phyloP scores from a whole-genome alignment of 1,140 invertebrate species.

The Lordiphosa stackelbergi region DNA sequence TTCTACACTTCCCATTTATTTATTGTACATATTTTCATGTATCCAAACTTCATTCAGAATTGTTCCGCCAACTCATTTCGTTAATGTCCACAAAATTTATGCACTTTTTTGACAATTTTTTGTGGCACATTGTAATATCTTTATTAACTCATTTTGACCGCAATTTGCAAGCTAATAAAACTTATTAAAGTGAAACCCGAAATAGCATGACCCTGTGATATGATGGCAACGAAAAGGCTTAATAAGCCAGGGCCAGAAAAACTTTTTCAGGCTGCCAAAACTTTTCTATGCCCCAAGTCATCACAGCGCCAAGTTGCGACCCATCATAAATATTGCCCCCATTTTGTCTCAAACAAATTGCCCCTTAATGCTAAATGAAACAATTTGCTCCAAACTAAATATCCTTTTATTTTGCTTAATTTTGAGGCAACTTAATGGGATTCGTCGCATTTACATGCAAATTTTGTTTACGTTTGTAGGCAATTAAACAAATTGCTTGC shows the following conservation, averaged over 20 bases:
- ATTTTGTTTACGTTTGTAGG: constrained; percentile 34
- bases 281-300: constrained; percentile 22
- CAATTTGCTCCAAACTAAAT: constrained; percentile 43
- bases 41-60: no score
- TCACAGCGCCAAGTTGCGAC: background rate
- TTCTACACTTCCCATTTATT: no score
- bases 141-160: constrained; percentile 35
- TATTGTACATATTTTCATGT: no score
- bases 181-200: constrained; percentile 36
- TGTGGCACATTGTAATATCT: constrained; percentile 27
- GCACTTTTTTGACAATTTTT: constrained; percentile 5
- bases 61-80: background rate
- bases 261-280: constrained; percentile 18
- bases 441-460: constrained; percentile 28
- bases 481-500: constrained; percentile 61
- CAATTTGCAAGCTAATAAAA: constrained; percentile 57
- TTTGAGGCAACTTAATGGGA: constrained; percentile 34
- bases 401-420: constrained; percentile 42
- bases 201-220: constrained; percentile 11
- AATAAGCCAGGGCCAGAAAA: constrained; percentile 38
- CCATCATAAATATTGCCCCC: background rate
- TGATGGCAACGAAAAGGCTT: constrained; percentile 34
- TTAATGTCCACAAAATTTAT: background rate
- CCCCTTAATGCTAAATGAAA: constrained; percentile 24
- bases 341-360: constrained; percentile 6